Percentiles rank a stretch among this genome's conserved stretches.
Evolutionary conservation across 2,113 vertebrate species (phyloP).

Genomic region (Prietella phreatophila): DNA sequence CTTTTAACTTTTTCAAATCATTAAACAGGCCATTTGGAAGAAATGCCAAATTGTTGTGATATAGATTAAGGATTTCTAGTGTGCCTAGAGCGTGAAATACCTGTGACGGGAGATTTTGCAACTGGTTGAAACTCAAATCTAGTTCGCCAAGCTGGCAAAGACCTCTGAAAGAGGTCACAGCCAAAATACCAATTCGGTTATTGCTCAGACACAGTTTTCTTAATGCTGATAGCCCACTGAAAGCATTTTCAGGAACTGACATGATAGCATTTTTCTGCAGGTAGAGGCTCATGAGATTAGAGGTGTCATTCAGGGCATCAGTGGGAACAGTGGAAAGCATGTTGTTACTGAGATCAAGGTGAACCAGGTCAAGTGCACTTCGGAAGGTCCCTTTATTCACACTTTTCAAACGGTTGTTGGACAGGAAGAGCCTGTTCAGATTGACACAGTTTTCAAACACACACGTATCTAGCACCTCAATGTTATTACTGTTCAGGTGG

Average conservation of each 20-base stretch:
- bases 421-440: constrained; percentile 59
- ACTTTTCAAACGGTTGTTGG: constrained; percentile 55
- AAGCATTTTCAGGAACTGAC: constrained; percentile 53
- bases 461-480: constrained; percentile 56
- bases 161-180: constrained; percentile 54
- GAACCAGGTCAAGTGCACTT: constrained; percentile 51
- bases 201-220: constrained; percentile 54
- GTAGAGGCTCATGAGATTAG: constrained; percentile 51
- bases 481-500: constrained; percentile 56
- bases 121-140: constrained; percentile 60
- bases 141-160: constrained; percentile 54
- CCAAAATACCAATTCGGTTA: constrained; percentile 55
- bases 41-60: constrained; percentile 57
- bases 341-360: constrained; percentile 65
- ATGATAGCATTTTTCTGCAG: constrained; percentile 59
- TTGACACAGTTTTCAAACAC: constrained; percentile 55
- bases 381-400: constrained; percentile 50
- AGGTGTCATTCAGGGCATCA: constrained; percentile 47
- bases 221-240: constrained; percentile 51
- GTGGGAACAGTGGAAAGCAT: constrained; percentile 51
- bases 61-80: constrained; percentile 62
- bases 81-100: constrained; percentile 52
- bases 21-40: constrained; percentile 58
- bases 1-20: constrained; percentile 50
- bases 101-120: constrained; percentile 49